Evolutionary conservation across 2,888 invertebrate genomes (phyloP).

Genomic region (Sarcophaga caerulescens): DNA sequence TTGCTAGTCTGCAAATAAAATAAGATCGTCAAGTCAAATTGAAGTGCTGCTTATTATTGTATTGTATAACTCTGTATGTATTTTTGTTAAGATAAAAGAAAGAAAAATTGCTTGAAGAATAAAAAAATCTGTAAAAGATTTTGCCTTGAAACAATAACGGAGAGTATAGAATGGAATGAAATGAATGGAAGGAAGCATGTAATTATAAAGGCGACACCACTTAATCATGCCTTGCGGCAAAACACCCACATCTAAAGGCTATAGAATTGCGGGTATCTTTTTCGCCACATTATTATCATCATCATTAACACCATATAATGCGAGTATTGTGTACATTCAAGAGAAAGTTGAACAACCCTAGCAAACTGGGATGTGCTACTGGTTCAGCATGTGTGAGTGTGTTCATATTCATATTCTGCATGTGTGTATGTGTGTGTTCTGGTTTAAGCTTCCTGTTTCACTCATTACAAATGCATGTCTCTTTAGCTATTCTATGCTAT

Average conservation of each 20-base stretch:
- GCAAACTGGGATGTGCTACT: background rate
- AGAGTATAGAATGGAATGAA: background rate
- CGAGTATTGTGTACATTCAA: background rate
- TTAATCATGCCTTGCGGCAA: conserved; percentile 66
- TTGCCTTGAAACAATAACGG: conserved; percentile 57
- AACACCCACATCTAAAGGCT: conserved; percentile 62
- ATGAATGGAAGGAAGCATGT: conserved; percentile 29
- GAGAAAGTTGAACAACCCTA: conserved; percentile 66
- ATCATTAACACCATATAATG: conserved; percentile 60
- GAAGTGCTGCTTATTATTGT: conserved; percentile 26
- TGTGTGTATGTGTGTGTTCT: too few relatives aligned
- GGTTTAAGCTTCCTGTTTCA: conserved; percentile 49
- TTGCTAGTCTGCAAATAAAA: conserved; percentile 39
- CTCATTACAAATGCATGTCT: conserved; percentile 3
- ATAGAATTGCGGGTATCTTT: conserved; percentile 57
- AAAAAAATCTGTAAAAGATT: conserved; percentile 14
- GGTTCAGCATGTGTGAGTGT: too few relatives aligned
- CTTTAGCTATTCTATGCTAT: background rate
- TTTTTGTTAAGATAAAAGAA: conserved; percentile 34
- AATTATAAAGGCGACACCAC: conserved; percentile 65
- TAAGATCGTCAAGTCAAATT: conserved; percentile 38
- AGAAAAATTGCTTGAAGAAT: conserved; percentile 17
- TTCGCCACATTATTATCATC: conserved; percentile 63
- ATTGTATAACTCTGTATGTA: background rate
- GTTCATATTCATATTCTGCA: too few relatives aligned